Evolutionary conservation across 2,797 vertebrate species (phyloP), one percentile per base, ranked within the genome.

Genomic region (Notolepis coatsorum): DNA sequence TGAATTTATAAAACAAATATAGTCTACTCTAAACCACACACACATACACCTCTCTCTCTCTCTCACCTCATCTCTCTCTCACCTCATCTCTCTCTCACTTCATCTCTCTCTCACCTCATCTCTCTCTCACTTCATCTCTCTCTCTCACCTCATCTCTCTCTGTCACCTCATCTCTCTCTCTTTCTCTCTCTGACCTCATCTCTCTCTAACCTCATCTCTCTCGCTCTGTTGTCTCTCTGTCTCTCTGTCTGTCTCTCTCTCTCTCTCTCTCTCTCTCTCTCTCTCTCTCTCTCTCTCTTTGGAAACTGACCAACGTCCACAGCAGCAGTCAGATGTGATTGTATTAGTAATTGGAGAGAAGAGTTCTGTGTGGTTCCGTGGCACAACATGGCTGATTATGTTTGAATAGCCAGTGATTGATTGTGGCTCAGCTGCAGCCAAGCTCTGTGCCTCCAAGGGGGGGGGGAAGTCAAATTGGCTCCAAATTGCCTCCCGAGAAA

Each of bases 401-500:
- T 79, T 81, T 81, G 78, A 85, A 84, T 76, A 60, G 84, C 45
- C 4, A 4, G 71, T 85, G 88, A 87, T 83, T 86, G 70, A 77
- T 82, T 51, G 56, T 23, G 28, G 64, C 43, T 8, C 9, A 1
- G 31, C 46, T 45, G 54, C 58, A 60, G 76, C 78, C 73, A 64
- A 64, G 57, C 54, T 25, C 43, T 0, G 17, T 15, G 20, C 51
- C 46, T 5, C 0, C 17, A 20, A 7, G 5, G 21, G 18, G 23
- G 24, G 8, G 12, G 3, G 48, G 18, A 27, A 17, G 23, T 24
- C 46, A 42, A 57, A 53, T 18, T 46, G 53, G 21, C 57, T 27
- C 37, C 23, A 25, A n/a, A 21, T 28, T 28, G 37, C 15, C 8
- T 56, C 60, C 53, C 46, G 50, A 54, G 37, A 58, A 65, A 68